Percentiles rank a stretch among this genome's conserved stretches.
These are phyloP conservation scores for Cheilosia grossa DNA, from an alignment of 2,888 invertebrate species.

Conservation along the genomic window DNA sequence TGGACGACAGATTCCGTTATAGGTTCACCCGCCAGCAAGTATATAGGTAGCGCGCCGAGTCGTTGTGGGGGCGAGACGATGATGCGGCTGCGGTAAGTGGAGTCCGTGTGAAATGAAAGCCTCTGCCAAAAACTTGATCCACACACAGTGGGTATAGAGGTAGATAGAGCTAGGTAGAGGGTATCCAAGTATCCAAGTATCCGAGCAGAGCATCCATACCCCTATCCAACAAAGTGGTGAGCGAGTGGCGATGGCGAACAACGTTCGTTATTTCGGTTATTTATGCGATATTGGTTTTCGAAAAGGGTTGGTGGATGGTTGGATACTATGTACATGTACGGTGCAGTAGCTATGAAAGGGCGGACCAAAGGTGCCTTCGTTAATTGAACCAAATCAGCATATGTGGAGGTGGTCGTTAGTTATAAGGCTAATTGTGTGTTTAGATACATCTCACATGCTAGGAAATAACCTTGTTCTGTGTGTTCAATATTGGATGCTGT, in stretches of 20 bases:
- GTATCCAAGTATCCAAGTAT: neutral
- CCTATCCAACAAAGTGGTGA: conserved; percentile 57
- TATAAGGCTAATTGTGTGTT: conserved; percentile 72
- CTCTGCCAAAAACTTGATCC: conserved; percentile 71
- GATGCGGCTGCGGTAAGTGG: conserved; percentile 56
- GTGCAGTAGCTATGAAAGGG: conserved; percentile 43
- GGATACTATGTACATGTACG: conserved; percentile 35
- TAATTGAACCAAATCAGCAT: conserved; percentile 75
- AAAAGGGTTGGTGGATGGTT: conserved; percentile 64
- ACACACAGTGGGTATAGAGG: conserved; percentile 25
- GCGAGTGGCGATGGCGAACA: conserved; percentile 74
- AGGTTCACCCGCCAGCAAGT: conserved; percentile 39
- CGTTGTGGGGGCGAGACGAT: conserved; percentile 15
- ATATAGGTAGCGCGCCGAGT: conserved; percentile 12
- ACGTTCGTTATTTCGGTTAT: conserved; percentile 72
- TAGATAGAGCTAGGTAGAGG: conserved; percentile 12
- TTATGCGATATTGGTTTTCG: conserved; percentile 71
- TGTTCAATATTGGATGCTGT: conserved; percentile 62
- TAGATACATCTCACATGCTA: conserved; percentile 56
- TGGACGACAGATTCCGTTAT: conserved; percentile 62
- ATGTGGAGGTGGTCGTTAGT: conserved; percentile 72
- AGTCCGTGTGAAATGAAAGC: conserved; percentile 57
- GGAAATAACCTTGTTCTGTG: conserved; percentile 61
- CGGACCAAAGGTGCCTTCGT: conserved; percentile 73
- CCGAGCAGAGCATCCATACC: conserved; percentile 6